Conservation (phyloP, 2,888 invertebrate species). For the Eristalinus aeneus region DNA sequence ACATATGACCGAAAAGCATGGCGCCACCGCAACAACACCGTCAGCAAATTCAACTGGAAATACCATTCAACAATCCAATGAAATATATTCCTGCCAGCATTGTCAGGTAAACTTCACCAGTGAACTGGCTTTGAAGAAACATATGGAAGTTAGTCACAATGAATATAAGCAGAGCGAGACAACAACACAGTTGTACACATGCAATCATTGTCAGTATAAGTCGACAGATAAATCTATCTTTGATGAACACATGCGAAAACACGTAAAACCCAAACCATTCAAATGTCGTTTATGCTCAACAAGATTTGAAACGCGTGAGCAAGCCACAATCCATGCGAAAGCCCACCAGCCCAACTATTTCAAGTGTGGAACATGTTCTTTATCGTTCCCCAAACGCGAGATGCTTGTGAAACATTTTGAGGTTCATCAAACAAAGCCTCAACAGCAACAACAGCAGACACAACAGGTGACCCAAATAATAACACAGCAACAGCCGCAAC, state of each 20-base stretch:
- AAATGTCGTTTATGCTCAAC: constrained; percentile 81
- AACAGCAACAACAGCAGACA: constrained; percentile 68
- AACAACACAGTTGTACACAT: constrained; percentile 77
- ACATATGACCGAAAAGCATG: constrained; percentile 80
- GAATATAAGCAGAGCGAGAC: constrained; percentile 75
- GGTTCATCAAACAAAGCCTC: constrained; percentile 77
- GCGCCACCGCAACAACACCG: constrained; percentile 70
- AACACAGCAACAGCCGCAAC: constrained; percentile 61
- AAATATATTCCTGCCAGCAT: constrained; percentile 75
- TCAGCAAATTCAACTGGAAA: constrained; percentile 20
- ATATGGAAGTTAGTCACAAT: constrained; percentile 80
- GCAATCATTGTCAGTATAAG: constrained; percentile 80
- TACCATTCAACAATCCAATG: constrained; percentile 75
- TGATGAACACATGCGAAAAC: constrained; percentile 80
- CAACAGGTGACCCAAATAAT: constrained; percentile 65
- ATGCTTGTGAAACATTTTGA: constrained; percentile 80
- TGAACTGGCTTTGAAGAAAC: constrained; percentile 79
- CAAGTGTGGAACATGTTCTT: constrained; percentile 80
- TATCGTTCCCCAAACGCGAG: constrained; percentile 80
- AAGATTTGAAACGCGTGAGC: constrained; percentile 80
- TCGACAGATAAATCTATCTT: constrained; percentile 79
- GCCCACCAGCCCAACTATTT: constrained; percentile 80
- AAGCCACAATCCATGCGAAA: constrained; percentile 80
- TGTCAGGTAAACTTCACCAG: constrained; percentile 80
- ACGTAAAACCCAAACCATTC: constrained; percentile 80